Evolutionary conservation across 2,888 invertebrate genomes (phyloP).

Genomic region (Plebejus argus): DNA sequence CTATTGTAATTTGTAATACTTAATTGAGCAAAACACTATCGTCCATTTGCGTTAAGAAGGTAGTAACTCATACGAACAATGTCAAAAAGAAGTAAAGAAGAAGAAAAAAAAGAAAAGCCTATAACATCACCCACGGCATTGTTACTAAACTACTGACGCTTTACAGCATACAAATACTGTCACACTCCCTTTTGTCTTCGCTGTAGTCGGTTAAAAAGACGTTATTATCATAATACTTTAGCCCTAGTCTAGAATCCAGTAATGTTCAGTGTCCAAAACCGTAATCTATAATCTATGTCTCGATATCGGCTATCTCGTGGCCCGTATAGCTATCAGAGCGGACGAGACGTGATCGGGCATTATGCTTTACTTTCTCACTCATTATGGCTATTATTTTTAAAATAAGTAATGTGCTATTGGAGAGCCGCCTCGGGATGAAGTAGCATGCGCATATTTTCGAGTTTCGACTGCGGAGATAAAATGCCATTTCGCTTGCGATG

Average conservation of each 20-base stretch:
- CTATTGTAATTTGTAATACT: not conserved
- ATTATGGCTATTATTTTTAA: conserved; percentile 12
- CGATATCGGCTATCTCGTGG: conserved; percentile 1
- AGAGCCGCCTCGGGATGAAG: not conserved
- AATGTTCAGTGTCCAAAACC: not conserved
- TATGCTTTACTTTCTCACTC: conserved; percentile 23
- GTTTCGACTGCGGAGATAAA: no score
- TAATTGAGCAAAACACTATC: not conserved
- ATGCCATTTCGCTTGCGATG: no score
- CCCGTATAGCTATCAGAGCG: conserved; percentile 25
- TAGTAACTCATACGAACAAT: not conserved
- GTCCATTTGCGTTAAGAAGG: not conserved
- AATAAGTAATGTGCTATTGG: not conserved
- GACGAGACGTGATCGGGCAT: conserved; percentile 8
- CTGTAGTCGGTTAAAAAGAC: not conserved
- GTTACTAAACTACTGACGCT: no score
- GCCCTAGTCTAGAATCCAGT: not conserved
- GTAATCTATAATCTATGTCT: conserved; percentile 1
- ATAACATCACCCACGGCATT: no score
- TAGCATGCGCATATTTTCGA: no score
- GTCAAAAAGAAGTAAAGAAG: no score
- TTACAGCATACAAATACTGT: no score
- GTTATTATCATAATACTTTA: not conserved
- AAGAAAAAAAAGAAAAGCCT: no score
- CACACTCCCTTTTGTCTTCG: no score